Base-by-base conservation (phyloP, 30 jellyfish, hydroid and myxozoan species). In the Turritopsis rubra region DNA sequence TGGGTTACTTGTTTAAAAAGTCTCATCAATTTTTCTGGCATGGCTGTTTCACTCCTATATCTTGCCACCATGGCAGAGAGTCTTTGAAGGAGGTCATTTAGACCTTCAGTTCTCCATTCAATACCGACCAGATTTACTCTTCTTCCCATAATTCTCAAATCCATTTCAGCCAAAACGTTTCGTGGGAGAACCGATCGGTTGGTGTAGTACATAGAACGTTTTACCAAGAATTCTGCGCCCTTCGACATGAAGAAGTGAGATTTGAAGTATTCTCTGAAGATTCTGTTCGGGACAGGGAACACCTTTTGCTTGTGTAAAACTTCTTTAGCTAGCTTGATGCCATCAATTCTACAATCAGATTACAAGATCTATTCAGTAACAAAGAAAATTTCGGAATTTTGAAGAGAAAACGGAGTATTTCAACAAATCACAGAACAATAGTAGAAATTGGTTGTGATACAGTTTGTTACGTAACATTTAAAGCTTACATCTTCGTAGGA, bases 31-130 rank as follows among this genome's bases (percentile, higher is more conserved):
- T 68, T 1, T 68, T 68, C 30, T 68, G 28, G 77, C 16, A 68
- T n/a, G n/a, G 77, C 0, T 41, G 60, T 13, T 68, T 68, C 4
- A 8, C 28, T 19, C n/a, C n/a, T n/a, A n/a, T 68, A 8, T 27
- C 31, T 19, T 68, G 77, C 31, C 21, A 68, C 77, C 28, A 68
- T 68, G 28, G 16, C 21, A 19, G 30, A 7, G 9, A 68, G 16
- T 68, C 30, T 68, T 19, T 8, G 28, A 1, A 68, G 30, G 16
- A 68, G 28, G 16, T 68, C 77, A 7, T 68, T 16, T 19, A 68
- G 9, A n/a, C 77, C 77, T 68, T 68, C 77, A 9, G 77, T 22
- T 27, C 77, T 0, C 77, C 28, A n/a, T n/a, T 68, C 77, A 68
- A 68, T 27, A 68, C 30, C 77, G 77, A 68, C 31, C 9, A 68